Evolutionary conservation across 2,113 vertebrate genomes (phyloP), one percentile per base, ranked within the genome.

Genomic region (Muscicapa adusta): DNA sequence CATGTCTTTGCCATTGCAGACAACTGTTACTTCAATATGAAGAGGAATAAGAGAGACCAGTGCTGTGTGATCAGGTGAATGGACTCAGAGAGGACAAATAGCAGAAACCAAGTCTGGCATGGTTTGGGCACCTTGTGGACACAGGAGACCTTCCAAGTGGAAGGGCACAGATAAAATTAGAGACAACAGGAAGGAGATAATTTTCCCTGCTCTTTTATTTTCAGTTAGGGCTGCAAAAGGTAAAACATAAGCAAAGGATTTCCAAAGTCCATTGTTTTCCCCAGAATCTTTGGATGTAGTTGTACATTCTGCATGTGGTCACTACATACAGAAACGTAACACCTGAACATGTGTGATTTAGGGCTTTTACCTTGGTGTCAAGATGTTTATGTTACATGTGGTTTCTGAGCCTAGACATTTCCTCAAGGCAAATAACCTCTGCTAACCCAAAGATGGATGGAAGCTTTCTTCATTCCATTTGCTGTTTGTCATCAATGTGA

Each of bases 1-100:
- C 99, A 99, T 20, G 97, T 99, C 94, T 99, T 99, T 3, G 98
- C 99, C 97, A 98, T 99, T 16, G 99, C 99, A 79, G 99, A 99
- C 98, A 98, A 96, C 98, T 99, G 99, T 91, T 99, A 99, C 87
- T 99, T 99, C 98, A 99, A 98, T 97, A 99, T 99, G 98, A 98
- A 97, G 85, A 98, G 97, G 96, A 98, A 97, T 91, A 97, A 62
- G 72, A 98, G 91, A 96, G 98, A 98, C 94, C 99, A 99, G 96
- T 99, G 99, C 96, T 99, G 99, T 77, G 96, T 99, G 83, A 99
- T 99, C 98, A 99, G 99, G 99, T 99, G 58, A 89, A 74, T 65
- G 50, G 56, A 85, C 31, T 50, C 2, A 9, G 62, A 75, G 29
- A 61, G 28, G 4, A 53, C 3, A 3, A 65, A 28, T 1, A 56